Percentiles rank a stretch among this genome's conserved stretches.
Evolutionary conservation across 2,888 invertebrate genomes (phyloP).

Genomic region (Megamerina dolium): DNA sequence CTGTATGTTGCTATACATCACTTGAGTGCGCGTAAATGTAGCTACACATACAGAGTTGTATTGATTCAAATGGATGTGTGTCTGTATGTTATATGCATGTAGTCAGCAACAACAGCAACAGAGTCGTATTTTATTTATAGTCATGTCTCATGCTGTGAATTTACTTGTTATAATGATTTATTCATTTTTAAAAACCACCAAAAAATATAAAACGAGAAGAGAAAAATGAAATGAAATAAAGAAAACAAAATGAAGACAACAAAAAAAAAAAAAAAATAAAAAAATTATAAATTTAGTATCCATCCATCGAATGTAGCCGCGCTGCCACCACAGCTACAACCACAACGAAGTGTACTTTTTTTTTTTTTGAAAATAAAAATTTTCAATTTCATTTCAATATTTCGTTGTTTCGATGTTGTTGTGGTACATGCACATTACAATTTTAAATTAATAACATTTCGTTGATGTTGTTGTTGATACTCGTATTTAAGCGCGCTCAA

Average conservation of each 20-base stretch:
- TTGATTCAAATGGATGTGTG: neutral
- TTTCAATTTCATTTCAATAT: neutral
- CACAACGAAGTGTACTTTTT: no score
- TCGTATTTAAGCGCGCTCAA: slow-evolving; percentile 1
- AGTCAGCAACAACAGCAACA: no score
- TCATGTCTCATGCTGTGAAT: slow-evolving; percentile 46
- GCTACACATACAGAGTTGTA: neutral
- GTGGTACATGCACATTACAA: neutral
- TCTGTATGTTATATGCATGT: slow-evolving; percentile 1
- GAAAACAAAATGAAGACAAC: neutral
- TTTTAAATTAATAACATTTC: slow-evolving; percentile 3
- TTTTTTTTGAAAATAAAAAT: slow-evolving; percentile 2
- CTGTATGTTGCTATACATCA: no score
- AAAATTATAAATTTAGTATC: no score
- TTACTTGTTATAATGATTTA: slow-evolving; percentile 46
- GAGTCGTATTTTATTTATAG: slow-evolving; percentile 16
- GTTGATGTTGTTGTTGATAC: no score
- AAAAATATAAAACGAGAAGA: slow-evolving; percentile 1
- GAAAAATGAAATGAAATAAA: slow-evolving; percentile 1
- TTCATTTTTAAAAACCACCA: slow-evolving; percentile 43
- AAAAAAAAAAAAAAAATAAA: slow-evolving; percentile 22
- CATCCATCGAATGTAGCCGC: slow-evolving; percentile 30
- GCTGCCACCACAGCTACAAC: slow-evolving; percentile 1
- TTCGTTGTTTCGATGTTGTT: no score
- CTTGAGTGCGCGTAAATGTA: no score